Evolutionary conservation across 2,113 vertebrate species (phyloP).

Genomic region (Stegastes partitus): DNA sequence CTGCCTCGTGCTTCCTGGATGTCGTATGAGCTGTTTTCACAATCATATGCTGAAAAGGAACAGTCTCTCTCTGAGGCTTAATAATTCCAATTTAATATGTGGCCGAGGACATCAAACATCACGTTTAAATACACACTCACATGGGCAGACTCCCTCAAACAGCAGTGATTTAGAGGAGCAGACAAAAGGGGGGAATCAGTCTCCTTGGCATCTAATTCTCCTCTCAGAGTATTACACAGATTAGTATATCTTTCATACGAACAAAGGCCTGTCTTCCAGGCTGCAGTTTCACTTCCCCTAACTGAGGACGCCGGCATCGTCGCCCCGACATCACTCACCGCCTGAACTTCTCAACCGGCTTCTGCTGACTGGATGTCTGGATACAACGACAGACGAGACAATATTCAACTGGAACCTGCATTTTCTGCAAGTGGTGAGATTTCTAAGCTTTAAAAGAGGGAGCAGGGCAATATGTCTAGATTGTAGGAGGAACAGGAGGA

Average conservation of each 20-base stretch:
- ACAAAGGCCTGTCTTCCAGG: slow-evolving; percentile 30
- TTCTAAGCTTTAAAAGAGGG: background rate
- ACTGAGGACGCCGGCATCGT: background rate
- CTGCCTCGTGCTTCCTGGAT: no score
- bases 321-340: background rate
- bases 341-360: slow-evolving; percentile 7
- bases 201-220: slow-evolving; percentile 61
- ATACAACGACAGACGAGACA: slow-evolving; percentile 23
- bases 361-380: slow-evolving; percentile 6
- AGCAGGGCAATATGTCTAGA: background rate
- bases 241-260: slow-evolving; percentile 51
- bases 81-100: background rate
- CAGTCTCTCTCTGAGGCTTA: background rate
- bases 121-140: background rate
- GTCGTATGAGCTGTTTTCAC: no score
- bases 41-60: no score
- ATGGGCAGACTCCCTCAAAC: background rate
- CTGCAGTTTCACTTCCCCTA: slow-evolving; percentile 21
- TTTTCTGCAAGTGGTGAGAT: background rate
- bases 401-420: background rate
- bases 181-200: slow-evolving; percentile 41
- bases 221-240: slow-evolving; percentile 51
- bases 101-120: slow-evolving; percentile 13
- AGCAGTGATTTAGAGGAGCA: slow-evolving; percentile 15
- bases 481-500: background rate